phyloP scores from a whole-genome alignment of 2,888 invertebrate species.

The Trissoscelio sp. region DNA sequence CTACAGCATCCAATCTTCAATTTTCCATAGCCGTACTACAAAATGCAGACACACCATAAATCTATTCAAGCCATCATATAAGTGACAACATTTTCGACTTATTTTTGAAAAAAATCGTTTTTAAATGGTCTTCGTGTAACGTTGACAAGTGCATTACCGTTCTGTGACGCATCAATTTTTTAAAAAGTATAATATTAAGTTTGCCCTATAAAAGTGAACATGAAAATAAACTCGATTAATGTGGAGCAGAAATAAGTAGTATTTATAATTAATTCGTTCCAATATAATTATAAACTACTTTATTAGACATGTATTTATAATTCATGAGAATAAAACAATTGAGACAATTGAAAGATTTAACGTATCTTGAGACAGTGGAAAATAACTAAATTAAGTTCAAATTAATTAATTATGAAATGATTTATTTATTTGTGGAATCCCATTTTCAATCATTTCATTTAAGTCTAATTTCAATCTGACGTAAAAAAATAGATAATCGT shows the following conservation, averaged over 20 bases:
- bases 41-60: constrained; percentile 43
- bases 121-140: constrained; percentile 18
- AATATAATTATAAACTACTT: no score
- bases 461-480: neutral
- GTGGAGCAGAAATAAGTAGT: no score
- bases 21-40: constrained; percentile 34
- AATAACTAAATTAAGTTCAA: neutral
- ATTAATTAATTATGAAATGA: no score
- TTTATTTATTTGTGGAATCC: neutral
- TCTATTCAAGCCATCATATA: constrained; percentile 10
- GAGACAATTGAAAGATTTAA: no score
- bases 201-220: no score
- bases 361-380: no score
- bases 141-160: constrained; percentile 8
- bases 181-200: no score
- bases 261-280: no score
- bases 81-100: constrained; percentile 7
- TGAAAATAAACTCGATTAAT: no score
- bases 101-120: constrained; percentile 18
- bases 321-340: no score
- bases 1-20: constrained; percentile 44
- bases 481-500: constrained; percentile 13
- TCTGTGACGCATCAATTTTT: neutral
- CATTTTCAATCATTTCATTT: neutral
- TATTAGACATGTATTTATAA: no score